phyloP scores from a whole-genome alignment of 2,888 invertebrate genomes.

The Pammene fasciana region DNA sequence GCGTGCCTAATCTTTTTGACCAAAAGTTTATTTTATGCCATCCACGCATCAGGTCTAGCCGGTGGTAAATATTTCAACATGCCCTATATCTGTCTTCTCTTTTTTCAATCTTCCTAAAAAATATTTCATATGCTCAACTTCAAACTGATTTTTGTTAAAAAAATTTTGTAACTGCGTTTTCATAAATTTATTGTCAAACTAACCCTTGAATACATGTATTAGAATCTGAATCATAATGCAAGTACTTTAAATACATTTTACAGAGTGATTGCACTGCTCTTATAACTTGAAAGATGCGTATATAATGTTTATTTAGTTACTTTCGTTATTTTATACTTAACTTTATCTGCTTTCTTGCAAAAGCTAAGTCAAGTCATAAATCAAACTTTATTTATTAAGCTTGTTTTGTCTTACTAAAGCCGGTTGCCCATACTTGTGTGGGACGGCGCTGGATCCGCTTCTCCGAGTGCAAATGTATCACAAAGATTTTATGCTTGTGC shows the following conservation, averaged over 20 bases:
- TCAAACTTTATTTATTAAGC: too few relatives aligned
- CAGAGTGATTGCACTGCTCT: neutral
- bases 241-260: neutral
- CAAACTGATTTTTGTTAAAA: neutral
- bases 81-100: conserved; percentile 6
- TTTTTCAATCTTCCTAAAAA: neutral
- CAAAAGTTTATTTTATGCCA: conserved; percentile 41
- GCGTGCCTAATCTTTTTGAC: conserved; percentile 1
- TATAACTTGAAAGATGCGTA: neutral
- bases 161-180: neutral
- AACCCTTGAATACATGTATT: neutral
- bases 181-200: neutral
- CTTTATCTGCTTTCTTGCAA: neutral
- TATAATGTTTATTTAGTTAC: too few relatives aligned
- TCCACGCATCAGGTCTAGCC: conserved; percentile 57
- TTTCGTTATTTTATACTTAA: neutral
- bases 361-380: too few relatives aligned
- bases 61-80: conserved; percentile 55
- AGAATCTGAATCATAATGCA: neutral
- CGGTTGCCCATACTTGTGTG: too few relatives aligned
- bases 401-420: too few relatives aligned
- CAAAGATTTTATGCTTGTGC: too few relatives aligned
- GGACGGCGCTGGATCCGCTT: too few relatives aligned
- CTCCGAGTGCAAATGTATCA: too few relatives aligned
- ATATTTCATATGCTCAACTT: neutral